phyloP scores from a whole-genome alignment of 2,797 vertebrate species.

The Coccyzus lansbergi region DNA sequence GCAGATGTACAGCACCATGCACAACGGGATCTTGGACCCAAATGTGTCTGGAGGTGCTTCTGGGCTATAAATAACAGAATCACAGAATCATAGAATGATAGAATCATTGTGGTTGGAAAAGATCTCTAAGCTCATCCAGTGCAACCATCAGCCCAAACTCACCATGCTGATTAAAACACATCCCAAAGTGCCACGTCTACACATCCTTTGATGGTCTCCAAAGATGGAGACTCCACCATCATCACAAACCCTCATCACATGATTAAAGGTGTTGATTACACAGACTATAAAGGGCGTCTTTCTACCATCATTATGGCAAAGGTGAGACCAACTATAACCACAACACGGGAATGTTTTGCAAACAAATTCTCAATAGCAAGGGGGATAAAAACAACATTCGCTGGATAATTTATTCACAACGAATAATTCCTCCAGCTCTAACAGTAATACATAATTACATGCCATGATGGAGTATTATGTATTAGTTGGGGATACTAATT shows the following conservation, averaged over 20 bases:
- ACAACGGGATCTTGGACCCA: rapidly evolving
- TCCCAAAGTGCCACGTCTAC: no score
- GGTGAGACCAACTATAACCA: background rate
- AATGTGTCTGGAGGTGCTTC: background rate
- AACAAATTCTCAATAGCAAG: background rate
- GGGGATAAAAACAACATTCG: background rate
- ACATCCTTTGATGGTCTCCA: no score
- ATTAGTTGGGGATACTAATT: constrained; percentile 71
- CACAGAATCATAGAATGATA: no score
- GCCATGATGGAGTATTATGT: constrained; percentile 26
- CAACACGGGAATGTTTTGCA: background rate
- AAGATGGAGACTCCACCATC: no score
- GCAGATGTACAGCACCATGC: rapidly evolving
- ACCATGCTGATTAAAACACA: no score
- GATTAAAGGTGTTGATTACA: rapidly evolving
- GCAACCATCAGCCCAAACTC: no score
- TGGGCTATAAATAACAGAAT: no score
- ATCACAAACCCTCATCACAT: background rate
- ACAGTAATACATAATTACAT: constrained; percentile 66
- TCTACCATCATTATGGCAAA: rapidly evolving
- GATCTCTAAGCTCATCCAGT: no score
- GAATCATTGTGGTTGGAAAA: no score
- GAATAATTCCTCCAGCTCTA: constrained; percentile 55
- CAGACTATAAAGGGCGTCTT: background rate
- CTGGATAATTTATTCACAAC: constrained; percentile 44